Evolutionary conservation across 2,888 invertebrate genomes (phyloP).

Genomic region (Pelosia muscerda): DNA sequence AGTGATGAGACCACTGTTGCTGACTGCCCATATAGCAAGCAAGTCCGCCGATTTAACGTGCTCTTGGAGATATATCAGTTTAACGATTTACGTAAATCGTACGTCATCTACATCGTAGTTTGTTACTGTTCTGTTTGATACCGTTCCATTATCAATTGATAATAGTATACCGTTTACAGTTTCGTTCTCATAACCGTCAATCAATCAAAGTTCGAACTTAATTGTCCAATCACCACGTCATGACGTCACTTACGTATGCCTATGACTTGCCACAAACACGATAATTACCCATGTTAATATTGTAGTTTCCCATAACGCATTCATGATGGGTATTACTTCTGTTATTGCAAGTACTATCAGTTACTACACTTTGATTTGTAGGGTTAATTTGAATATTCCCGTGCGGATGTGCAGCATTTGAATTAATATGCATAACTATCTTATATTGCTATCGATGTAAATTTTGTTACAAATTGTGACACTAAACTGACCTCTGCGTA

Average conservation of each 20-base stretch:
- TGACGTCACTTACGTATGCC: not conserved
- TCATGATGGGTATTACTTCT: not conserved
- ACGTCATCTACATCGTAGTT: too few relatives aligned
- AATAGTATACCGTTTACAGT: too few relatives aligned
- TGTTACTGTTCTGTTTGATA: too few relatives aligned
- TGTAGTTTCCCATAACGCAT: not conserved
- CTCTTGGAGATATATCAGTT: too few relatives aligned
- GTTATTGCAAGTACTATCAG: not conserved
- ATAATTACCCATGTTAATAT: not conserved
- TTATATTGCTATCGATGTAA: not conserved
- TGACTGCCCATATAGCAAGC: too few relatives aligned
- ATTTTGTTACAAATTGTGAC: not conserved
- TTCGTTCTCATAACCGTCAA: not conserved
- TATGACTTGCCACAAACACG: not conserved
- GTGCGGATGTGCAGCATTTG: not conserved
- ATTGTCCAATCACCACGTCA: not conserved
- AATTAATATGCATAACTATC: not conserved
- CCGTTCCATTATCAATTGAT: too few relatives aligned
- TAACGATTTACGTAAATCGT: too few relatives aligned
- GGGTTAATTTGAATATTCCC: not conserved
- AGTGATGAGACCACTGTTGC: too few relatives aligned
- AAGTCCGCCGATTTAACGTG: too few relatives aligned
- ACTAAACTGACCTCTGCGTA: too few relatives aligned
- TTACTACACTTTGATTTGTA: conserved; percentile 1
- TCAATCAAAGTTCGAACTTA: not conserved